Evolutionary conservation across 92 coral and sea anemone species (phyloP), one percentile per base, ranked within the genome.

Genomic region (Epizoanthus stellaris): DNA sequence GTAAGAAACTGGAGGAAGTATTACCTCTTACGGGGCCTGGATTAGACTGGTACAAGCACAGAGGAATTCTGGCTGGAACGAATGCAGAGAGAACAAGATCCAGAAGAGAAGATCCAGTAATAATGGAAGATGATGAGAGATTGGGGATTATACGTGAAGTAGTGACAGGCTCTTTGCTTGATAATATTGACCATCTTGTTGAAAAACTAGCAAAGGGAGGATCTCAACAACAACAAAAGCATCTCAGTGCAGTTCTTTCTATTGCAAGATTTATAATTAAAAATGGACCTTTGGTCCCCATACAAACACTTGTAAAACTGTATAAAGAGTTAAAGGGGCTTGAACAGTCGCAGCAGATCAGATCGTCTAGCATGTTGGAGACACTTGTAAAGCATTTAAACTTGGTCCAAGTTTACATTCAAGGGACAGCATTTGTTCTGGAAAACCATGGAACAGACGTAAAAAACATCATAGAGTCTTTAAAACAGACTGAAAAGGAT

Each of bases 261-360:
- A 17, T 82, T 21, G 86, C 79, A 20, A 42, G 74, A 47, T 49
- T 65, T 75, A 66, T 82, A 20, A 68, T 82, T 11, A 58, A 82
- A 43, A 68, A 69, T 82, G 77, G 86, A 43, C 68, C 68, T 3
- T 19, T 82, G 43, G 86, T 82, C 5, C 57, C 86, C 12, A 82
- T 80, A 13, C 86, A 45, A 70, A 75, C 72, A 49, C 40, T 82
- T n/a, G 76, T 75, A 39, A 82, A 70, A 16, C 14, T 45, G 17
- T 82, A 82, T 71, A 70, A 82, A 71, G 80, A 82, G 54, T 23
- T 68, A 2, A 82, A 82, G 56, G 80, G 77, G 17, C 64, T 82
- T 60, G 54, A 82, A 23, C 17, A 25, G 9, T 68, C 80, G 10
- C 8, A 17, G 0, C 25, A 64, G 8, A n/a, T 82, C 36, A 63